Base-by-base conservation (phyloP, 2,113 vertebrate genomes). In the Platichthys stellatus region DNA sequence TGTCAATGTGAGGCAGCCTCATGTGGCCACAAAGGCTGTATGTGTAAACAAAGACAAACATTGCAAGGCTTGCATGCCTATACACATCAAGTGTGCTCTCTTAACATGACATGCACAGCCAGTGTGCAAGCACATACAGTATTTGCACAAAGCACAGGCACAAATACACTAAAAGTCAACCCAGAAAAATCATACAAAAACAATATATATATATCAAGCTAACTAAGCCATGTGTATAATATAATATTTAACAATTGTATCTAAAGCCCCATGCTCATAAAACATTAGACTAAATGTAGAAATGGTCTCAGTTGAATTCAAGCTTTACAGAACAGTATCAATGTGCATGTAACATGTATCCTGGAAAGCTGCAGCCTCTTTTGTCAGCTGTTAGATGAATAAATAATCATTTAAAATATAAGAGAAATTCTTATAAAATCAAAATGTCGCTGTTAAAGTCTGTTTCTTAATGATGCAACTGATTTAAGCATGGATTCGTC, bases 1-100 rank as follows among this genome's bases (percentile, higher is more conserved):
- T 87, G 85, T 90, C 88, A 89, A 24, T 61, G 82, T 24, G 59
- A 80, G 76, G 70, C 70, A 81, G 82, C 65, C 71, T 89, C 70
- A 71, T 77, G 43, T n/a, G 78, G 63, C 66, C 74, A 80, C 76
- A 86, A 66, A 49, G 79, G 58, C 67, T 78, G 26, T 10, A 12
- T 26, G 74, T 66, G 85, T 70, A 72, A 82, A 78, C 84, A 89
- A 77, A 84, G 54, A 66, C 54, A 72, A 61, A 76, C 8, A 49
- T 57, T 53, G 24, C 20, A 47, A 24, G 60, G 20, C 74, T 47
- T 66, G 23, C 64, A 53, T 51, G 69, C n/a, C 24, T 49, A 2
- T n/a, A 40, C 24, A 8, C 28, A 51, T 8, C 2, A 7, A 26
- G 63, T 24, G 21, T 24, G 21, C 14, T 21, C 45, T 56, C 6